phyloP scores from a whole-genome alignment of 2,888 invertebrate species.

The Volucella bombylans region DNA sequence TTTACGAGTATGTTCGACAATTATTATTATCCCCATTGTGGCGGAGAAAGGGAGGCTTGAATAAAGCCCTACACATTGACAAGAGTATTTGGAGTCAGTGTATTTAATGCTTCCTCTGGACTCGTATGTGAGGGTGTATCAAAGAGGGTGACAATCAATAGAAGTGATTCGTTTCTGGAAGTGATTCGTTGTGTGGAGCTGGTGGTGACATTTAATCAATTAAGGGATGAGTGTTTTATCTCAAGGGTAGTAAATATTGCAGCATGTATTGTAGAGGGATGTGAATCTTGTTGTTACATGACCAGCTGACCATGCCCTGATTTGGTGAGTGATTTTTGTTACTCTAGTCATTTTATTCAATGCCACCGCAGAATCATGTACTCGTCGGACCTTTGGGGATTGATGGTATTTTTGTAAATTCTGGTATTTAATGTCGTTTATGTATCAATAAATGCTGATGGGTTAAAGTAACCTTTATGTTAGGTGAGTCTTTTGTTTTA shows the following conservation, averaged over 20 bases:
- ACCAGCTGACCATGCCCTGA: too few relatives aligned
- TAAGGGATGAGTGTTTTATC: constrained; percentile 2
- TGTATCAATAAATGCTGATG: too few relatives aligned
- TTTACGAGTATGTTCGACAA: constrained; percentile 59
- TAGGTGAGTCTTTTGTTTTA: too few relatives aligned
- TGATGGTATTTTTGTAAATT: too few relatives aligned
- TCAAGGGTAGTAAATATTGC: not conserved
- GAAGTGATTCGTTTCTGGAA: not conserved
- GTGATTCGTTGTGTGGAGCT: not conserved
- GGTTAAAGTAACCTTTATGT: too few relatives aligned
- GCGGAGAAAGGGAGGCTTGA: constrained; percentile 6
- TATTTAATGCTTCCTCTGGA: constrained; percentile 29
- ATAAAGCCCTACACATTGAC: constrained; percentile 35
- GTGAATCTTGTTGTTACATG: not conserved
- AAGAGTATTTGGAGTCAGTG: constrained; percentile 18
- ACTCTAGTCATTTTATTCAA: too few relatives aligned
- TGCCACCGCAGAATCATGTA: too few relatives aligned
- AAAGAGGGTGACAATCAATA: not conserved
- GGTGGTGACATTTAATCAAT: constrained; percentile 49
- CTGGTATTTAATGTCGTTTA: too few relatives aligned
- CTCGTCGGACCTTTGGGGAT: too few relatives aligned
- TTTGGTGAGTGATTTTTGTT: too few relatives aligned
- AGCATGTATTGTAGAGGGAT: not conserved
- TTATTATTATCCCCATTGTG: constrained; percentile 63
- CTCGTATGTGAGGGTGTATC: not conserved